These are phyloP conservation scores for Falcunculus frontatus DNA, from an alignment of 2,113 vertebrate genomes.

Conservation along the genomic window DNA sequence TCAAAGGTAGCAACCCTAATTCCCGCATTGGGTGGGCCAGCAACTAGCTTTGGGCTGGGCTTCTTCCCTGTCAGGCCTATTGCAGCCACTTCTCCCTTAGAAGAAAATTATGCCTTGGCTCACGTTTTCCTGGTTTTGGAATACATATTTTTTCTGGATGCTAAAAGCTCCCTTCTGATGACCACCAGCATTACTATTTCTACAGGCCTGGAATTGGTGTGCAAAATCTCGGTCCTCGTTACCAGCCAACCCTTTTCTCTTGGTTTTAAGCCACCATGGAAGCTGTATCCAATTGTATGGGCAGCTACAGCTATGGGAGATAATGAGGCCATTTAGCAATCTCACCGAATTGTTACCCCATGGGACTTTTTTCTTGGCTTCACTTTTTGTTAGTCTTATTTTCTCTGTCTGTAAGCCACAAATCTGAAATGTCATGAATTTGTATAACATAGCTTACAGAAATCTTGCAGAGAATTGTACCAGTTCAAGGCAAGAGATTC, in stretches of 20 bases:
- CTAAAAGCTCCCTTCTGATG: not conserved
- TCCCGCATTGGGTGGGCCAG: fast-evolving
- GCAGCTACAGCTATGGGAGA: not conserved
- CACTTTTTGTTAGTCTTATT: not conserved
- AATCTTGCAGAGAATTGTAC: not conserved
- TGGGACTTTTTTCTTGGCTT: not conserved
- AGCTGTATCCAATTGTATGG: not conserved
- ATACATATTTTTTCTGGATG: not conserved
- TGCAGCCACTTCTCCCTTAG: not conserved
- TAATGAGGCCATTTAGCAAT: not conserved
- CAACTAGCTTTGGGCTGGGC: not conserved
- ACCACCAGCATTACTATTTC: not conserved
- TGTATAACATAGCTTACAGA: fast-evolving
- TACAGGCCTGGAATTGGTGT: not conserved
- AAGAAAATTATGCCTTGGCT: not conserved
- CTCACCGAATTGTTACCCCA: not conserved
- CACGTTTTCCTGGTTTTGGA: not conserved
- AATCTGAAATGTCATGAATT: not conserved
- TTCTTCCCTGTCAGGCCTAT: not conserved
- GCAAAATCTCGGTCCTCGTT: not conserved
- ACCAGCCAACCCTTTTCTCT: not conserved
- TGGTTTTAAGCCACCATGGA: not conserved
- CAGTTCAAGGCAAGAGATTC: not conserved
- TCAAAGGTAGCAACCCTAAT: not conserved
- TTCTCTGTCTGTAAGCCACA: not conserved